Evolutionary conservation across 30 jellyfish, hydroid and myxozoan species (phyloP).

Genomic region (Rhopilema esculentum): DNA sequence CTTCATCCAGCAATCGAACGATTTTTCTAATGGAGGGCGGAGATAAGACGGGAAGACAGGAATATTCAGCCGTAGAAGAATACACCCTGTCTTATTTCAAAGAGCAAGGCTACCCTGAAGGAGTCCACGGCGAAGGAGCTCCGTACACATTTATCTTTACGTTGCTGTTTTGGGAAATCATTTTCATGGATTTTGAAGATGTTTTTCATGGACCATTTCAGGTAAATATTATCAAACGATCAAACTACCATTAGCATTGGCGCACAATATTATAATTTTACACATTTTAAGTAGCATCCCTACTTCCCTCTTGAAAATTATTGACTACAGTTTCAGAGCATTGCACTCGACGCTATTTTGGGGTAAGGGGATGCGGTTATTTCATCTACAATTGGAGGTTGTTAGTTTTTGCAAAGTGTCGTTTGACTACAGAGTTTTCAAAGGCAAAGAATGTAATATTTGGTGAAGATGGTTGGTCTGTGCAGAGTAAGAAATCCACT

Average conservation of each 20-base stretch:
- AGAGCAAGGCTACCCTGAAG: constrained; percentile 75
- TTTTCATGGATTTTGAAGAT: constrained; percentile 81
- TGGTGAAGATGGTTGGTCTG: too few relatives aligned
- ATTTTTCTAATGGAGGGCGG: constrained; percentile 54
- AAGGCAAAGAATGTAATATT: too few relatives aligned
- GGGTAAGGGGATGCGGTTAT: too few relatives aligned
- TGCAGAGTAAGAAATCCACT: too few relatives aligned
- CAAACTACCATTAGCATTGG: too few relatives aligned
- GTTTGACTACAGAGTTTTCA: too few relatives aligned
- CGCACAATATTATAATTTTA: too few relatives aligned
- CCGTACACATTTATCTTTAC: constrained; percentile 69
- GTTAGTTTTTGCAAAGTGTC: too few relatives aligned
- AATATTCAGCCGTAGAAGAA: constrained; percentile 78
- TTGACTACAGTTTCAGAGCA: background rate
- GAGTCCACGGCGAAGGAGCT: constrained; percentile 96
- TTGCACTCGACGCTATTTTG: too few relatives aligned
- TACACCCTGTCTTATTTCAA: constrained; percentile 72
- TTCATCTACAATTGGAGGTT: too few relatives aligned
- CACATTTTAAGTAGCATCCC: background rate
- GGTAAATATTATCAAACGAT: constrained; percentile 32
- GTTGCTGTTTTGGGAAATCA: constrained; percentile 89
- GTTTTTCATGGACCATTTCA: constrained; percentile 83
- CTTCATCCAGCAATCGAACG: constrained; percentile 87
- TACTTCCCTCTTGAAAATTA: background rate
- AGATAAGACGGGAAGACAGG: constrained; percentile 4